These are phyloP conservation scores for Percopsis omiscomaycus DNA, from an alignment of 2,797 vertebrate genomes.

Conservation along the genomic window DNA sequence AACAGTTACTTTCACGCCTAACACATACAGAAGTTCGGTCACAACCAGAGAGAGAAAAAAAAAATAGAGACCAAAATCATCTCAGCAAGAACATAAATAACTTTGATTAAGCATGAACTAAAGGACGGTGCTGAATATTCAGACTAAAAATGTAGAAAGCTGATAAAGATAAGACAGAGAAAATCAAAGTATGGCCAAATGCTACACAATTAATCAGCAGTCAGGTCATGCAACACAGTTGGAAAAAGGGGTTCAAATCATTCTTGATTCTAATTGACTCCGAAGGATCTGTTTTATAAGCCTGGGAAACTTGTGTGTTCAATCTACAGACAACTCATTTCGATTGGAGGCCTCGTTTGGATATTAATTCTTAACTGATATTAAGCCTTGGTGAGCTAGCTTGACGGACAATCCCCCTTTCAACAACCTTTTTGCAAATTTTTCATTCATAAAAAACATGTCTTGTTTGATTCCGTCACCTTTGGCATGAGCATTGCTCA, in stretches of 20 bases:
- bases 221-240: slow-evolving; percentile 12
- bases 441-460: background rate
- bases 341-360: too few species aligned
- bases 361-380: too few species aligned
- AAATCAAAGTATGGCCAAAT: slow-evolving; percentile 2
- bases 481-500: slow-evolving; percentile 53
- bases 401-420: background rate
- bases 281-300: too few species aligned
- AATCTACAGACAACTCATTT: too few species aligned
- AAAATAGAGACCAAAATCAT: slow-evolving; percentile 1
- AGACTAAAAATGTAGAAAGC: slow-evolving; percentile 2
- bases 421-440: background rate
- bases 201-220: slow-evolving; percentile 27
- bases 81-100: slow-evolving; percentile 20
- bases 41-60: background rate
- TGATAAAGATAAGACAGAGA: background rate
- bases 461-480: slow-evolving; percentile 15
- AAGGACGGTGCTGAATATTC: slow-evolving; percentile 7
- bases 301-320: too few species aligned
- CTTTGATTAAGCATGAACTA: slow-evolving; percentile 41
- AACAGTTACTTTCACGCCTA: slow-evolving; percentile 10
- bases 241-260: slow-evolving; percentile 5
- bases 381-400: too few species aligned
- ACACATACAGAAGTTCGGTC: background rate
- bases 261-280: too few species aligned